Evolutionary conservation across 2,113 vertebrate species (phyloP), one percentile per base, ranked within the genome.

Genomic region (Tichodroma muraria): DNA sequence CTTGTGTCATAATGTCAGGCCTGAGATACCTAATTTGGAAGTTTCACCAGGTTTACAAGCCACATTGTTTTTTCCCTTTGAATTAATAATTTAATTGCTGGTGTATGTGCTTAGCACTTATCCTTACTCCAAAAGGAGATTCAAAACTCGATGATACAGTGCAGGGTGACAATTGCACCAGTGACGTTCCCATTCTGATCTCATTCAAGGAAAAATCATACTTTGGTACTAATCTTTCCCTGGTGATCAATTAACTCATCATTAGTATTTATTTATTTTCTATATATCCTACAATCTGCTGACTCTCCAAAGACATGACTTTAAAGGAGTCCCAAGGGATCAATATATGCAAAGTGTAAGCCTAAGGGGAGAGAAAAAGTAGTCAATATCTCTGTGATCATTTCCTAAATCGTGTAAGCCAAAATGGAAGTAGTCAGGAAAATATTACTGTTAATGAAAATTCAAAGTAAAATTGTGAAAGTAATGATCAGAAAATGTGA

Each of bases 181-280:
- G 31, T 0, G 1, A 78, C 4, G 24, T 72, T 89, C 71, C 66
- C 2, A 1, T 75, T 64, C 28, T 3, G 4, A 30, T 69, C 30
- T 90, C 3, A 2, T 59, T 88, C 28, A 63, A 53, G 40, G 20
- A 69, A 81, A 63, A 78, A 78, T 69, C n/a, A 53, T 47, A 35
- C 38, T 86, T 90, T 38, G 25, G 25, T 53, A 56, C 42, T 91
- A 91, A 75, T 69, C 35, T 88, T 92, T 60, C 89, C 61, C 66
- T 61, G 19, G 37, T 65, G 68, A 92, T 65, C 78, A 85, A 45
- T 94, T 90, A 90, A 70, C 79, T 87, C 15, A 78, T 84, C 40
- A 44, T 80, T 79, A 78, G 50, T 93, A 38, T 95, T 85, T 88
- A 54, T 95, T 94, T 84, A 50, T 90, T 91, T 85, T 69, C 66